These are phyloP conservation scores for Diglossa brunneiventris DNA, from an alignment of 2,113 vertebrate genomes.

Conservation along the genomic window DNA sequence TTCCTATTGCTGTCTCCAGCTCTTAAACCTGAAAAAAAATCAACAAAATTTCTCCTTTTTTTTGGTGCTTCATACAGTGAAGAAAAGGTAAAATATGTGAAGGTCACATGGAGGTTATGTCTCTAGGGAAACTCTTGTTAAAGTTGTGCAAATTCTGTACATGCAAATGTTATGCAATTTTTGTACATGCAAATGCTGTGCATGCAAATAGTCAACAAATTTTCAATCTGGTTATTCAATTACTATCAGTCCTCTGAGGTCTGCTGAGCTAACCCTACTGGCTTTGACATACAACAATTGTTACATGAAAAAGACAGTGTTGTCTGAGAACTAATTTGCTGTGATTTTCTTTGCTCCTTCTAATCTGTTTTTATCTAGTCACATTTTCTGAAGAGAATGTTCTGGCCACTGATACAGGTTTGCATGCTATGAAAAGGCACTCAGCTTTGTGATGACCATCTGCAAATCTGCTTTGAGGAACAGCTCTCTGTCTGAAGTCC, in stretches of 20 bases:
- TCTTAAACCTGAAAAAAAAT: neutral
- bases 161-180: constrained; percentile 19
- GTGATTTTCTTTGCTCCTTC: neutral
- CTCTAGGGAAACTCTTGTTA: neutral
- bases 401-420: neutral
- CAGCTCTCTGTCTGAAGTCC: neutral
- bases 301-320: neutral
- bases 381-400: neutral
- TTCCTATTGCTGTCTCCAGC: neutral
- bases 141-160: constrained; percentile 10
- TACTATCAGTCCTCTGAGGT: neutral
- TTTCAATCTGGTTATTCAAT: neutral
- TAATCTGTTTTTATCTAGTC: neutral
- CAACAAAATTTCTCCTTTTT: neutral
- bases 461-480: neutral
- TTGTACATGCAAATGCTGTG: constrained; percentile 16
- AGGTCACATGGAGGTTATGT: neutral
- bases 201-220: neutral
- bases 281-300: constrained; percentile 4
- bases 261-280: neutral
- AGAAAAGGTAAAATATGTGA: neutral
- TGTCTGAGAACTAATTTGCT: neutral
- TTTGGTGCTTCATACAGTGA: neutral
- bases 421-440: neutral
- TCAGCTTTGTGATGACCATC: neutral